Evolutionary conservation across 1,140 invertebrate genomes (phyloP), one percentile per base, ranked within the genome.

Genomic region (Anastrepha ludens): DNA sequence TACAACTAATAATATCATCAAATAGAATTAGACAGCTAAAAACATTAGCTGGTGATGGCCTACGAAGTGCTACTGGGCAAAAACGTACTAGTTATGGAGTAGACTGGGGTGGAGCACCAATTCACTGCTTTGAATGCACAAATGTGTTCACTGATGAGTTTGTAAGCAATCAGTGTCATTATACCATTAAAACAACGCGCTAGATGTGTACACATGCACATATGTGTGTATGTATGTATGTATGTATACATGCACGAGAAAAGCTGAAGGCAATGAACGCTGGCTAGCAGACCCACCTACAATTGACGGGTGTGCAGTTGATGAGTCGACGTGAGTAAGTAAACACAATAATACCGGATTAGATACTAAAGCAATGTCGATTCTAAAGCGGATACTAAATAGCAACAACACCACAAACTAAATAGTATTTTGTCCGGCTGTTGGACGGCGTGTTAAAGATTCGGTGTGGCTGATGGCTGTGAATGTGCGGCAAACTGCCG

Each of bases 271-370:
- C 74, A 81, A 81, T 81, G 74, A 81, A 50, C 74, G 50, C 74
- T 55, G 50, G 2, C 74, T 17, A 1, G 20, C 7, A 8, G 8
- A 81, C 74, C 74, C 74, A 81, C 74, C 74, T 81, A 81, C 74
- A 81, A 81, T 58, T 81, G 50, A 81, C 74, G 74, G 3, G 1
- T 81, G 4, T 81, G 47, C 8, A 9, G 74, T n/a, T 29, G 74
- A 58, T 81, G 47, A 81, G 17, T 81, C 74, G 74, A 50, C 74
- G 64, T 39, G 11, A 8, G 64, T 29, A 81, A 55, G 47, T 55
- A 81, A 81, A 58, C 9, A 55, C 47, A 81, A 81, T 81, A 81
- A 81, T 55, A 81, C 74, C 74, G 74, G 74, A 81, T 81, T 47
- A 81, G 47, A 55, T 81, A n/a, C n/a, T 50, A 55, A 58, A 41